A percentile compares a stretch with the other conserved stretches of the same genome.
Evolutionary conservation across 2,888 invertebrate genomes (phyloP).

Genomic region (Lobophora halterata): DNA sequence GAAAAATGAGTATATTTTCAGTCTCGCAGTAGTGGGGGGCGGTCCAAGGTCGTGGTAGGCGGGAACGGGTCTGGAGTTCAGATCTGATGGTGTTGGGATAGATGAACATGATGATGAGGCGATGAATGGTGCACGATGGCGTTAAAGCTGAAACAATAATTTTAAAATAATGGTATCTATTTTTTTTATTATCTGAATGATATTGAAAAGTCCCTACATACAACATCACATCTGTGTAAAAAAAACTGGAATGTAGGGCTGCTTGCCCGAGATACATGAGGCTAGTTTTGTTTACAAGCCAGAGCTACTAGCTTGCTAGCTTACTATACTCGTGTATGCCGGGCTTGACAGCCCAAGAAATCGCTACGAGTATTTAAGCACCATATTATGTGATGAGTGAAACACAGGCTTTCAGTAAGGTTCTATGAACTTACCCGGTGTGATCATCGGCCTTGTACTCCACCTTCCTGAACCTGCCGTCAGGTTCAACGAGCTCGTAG

Average conservation of each 20-base stretch:
- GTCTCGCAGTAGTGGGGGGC: slow-evolving; percentile 36
- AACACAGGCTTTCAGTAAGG: background rate
- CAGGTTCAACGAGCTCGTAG: slow-evolving; percentile 83
- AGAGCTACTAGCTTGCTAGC: too few species aligned
- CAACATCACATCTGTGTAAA: too few species aligned
- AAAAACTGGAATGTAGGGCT: too few species aligned
- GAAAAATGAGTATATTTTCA: slow-evolving; percentile 33
- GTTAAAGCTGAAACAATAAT: slow-evolving; percentile 76
- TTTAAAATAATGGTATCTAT: too few species aligned
- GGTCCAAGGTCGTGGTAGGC: slow-evolving; percentile 20
- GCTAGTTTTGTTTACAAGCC: too few species aligned
- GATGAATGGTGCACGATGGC: slow-evolving; percentile 80
- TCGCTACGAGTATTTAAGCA: too few species aligned
- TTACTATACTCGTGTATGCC: too few species aligned
- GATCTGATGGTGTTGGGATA: slow-evolving; percentile 58
- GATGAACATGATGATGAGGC: slow-evolving; percentile 74
- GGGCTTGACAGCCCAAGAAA: too few species aligned
- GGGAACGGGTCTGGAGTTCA: slow-evolving; percentile 28
- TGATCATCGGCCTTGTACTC: slow-evolving; percentile 84
- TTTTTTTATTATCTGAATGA: too few species aligned
- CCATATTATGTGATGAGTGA: too few species aligned
- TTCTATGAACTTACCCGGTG: slow-evolving; percentile 53
- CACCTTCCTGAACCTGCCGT: slow-evolving; percentile 83
- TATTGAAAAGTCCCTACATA: too few species aligned
- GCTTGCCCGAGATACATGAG: too few species aligned